These are phyloP conservation scores for Aythya baeri DNA, from an alignment of 2,113 vertebrate genomes.

Conservation along the genomic window DNA sequence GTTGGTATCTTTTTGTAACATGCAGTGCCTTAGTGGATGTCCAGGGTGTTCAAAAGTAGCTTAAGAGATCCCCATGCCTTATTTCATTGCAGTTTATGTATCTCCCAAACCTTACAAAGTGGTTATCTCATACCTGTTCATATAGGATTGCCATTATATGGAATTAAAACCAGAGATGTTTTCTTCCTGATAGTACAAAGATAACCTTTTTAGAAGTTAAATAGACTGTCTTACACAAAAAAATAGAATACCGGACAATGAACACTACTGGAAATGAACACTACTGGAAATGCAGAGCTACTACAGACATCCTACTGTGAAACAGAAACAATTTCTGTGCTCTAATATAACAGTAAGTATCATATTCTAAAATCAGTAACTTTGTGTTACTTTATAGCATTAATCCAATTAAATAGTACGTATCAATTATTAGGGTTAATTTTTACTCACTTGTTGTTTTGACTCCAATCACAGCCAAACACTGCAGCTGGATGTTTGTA, in stretches of 20 bases:
- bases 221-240: neutral
- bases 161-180: neutral
- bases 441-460: conserved; percentile 94
- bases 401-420: neutral
- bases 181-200: neutral
- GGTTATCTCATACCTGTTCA: neutral
- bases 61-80: neutral
- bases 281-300: neutral
- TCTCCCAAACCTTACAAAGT: neutral
- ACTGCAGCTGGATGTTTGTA: conserved; percentile 97
- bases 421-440: neutral
- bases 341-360: neutral
- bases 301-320: neutral
- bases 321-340: neutral
- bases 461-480: conserved; percentile 98
- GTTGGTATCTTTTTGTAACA: too few species aligned
- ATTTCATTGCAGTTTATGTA: neutral
- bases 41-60: neutral
- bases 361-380: neutral
- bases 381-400: neutral
- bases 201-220: neutral
- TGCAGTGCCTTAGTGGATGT: neutral
- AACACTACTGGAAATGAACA: neutral
- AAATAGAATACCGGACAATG: neutral
- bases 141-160: neutral